phyloP scores from a whole-genome alignment of 1,140 invertebrate species.

The Tetramorium alpestre region DNA sequence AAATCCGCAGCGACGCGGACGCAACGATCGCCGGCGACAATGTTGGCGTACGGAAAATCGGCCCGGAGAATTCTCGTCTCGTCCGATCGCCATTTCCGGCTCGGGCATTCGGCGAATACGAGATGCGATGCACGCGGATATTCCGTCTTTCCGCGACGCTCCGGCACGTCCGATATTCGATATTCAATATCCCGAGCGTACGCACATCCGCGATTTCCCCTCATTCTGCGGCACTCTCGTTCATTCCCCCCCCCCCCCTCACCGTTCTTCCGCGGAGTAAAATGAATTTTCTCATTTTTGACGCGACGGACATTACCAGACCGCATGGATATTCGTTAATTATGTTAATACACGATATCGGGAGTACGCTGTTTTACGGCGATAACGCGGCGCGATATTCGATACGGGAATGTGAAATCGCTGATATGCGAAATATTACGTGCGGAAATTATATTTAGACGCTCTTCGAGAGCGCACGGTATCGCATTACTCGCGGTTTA shows the following conservation, averaged over 20 bases:
- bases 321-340: constrained; percentile 49
- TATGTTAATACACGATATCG: constrained; percentile 43
- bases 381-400: constrained; percentile 3
- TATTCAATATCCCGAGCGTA: constrained; percentile 52
- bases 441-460: constrained; percentile 5
- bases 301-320: background rate
- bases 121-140: constrained; percentile 18
- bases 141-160: constrained; percentile 38
- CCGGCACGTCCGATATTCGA: constrained; percentile 50
- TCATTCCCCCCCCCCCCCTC: background rate
- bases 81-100: constrained; percentile 49
- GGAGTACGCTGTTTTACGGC: background rate
- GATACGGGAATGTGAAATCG: background rate
- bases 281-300: constrained; percentile 44
- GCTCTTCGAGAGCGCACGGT: background rate
- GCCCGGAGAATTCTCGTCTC: constrained; percentile 28
- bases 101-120: constrained; percentile 27
- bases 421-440: background rate
- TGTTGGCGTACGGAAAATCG: constrained; percentile 1
- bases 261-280: background rate
- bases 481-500: constrained; percentile 1
- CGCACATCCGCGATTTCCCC: constrained; percentile 8
- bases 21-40: background rate
- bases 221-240: background rate
- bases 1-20: constrained; percentile 46